phyloP scores from a whole-genome alignment of 1,140 invertebrate genomes.

The Drosophila melanica region DNA sequence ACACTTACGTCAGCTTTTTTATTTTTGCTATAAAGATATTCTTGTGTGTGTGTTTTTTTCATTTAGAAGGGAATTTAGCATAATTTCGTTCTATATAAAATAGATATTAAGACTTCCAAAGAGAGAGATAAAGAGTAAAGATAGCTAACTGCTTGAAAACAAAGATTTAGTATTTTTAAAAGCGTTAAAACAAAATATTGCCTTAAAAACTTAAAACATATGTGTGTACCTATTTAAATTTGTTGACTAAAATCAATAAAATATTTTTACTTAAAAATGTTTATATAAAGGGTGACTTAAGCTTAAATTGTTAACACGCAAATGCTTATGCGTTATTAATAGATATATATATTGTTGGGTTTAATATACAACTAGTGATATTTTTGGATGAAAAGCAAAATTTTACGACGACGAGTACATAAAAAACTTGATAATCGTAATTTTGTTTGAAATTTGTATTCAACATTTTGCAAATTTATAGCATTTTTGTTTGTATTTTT shows the following conservation, averaged over 20 bases:
- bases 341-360: slow-evolving; percentile 22
- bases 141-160: slow-evolving; percentile 69
- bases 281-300: slow-evolving; percentile 51
- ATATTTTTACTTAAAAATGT: slow-evolving; percentile 34
- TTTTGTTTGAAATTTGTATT: slow-evolving; percentile 20
- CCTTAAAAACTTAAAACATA: slow-evolving; percentile 17
- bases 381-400: slow-evolving; percentile 57
- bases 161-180: slow-evolving; percentile 59
- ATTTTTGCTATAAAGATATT: slow-evolving; percentile 46
- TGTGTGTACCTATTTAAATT: slow-evolving; percentile 42
- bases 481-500: slow-evolving; percentile 33
- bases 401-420: slow-evolving; percentile 81
- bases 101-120: slow-evolving; percentile 56
- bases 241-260: slow-evolving; percentile 49
- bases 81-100: slow-evolving; percentile 83
- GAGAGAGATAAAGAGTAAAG: slow-evolving; percentile 47
- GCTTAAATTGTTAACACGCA: slow-evolving; percentile 37
- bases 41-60: slow-evolving; percentile 46
- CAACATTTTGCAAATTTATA: slow-evolving; percentile 37
- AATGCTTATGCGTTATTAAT: slow-evolving; percentile 47
- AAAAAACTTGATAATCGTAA: slow-evolving; percentile 71
- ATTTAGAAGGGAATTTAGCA: slow-evolving; percentile 72
- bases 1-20: slow-evolving; percentile 78
- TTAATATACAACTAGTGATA: slow-evolving; percentile 55
- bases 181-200: slow-evolving; percentile 55